Evolutionary conservation across 2,888 invertebrate genomes (phyloP), one percentile per base, ranked within the genome.

Genomic region (Monochamus alternatus): DNA sequence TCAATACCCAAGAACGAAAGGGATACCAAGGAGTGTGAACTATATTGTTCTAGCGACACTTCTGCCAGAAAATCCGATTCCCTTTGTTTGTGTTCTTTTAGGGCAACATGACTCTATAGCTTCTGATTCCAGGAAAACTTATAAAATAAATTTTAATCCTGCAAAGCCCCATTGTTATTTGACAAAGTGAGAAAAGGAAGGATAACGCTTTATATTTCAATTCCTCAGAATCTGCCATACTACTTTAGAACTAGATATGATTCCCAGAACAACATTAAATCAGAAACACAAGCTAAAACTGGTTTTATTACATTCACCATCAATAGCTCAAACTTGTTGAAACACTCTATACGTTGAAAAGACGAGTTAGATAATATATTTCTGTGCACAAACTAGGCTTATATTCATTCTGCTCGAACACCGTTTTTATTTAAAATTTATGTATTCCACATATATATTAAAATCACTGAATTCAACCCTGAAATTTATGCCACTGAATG

Each of bases 41-140:
- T 31, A 31, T 60, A 60, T 60, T 60, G 30, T 60, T 14, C 60
- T 31, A 60, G 31, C 60, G 60, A 60, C 60, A 60, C 55, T 55
- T 55, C 22, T 14, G 55, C 55, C n/a, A n/a, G 60, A 60, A 60
- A 60, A 60, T 60, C 60, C 12, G 32, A 60, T 60, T 60, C n/a
- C 60, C 30, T 60, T 60, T 60, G 60, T 60, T 60, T 60, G 60
- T 38, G 14, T 60, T 60, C 60, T 60, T 60, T 60, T 9, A 10
- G 38, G 60, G 60, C 60, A 31, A 52, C 14, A 55, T 51, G n/a
- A n/a, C 59, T 59, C 12, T 30, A 31, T 9, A n/a, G 22, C 31
- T 12, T 31, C 38, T 31, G 60, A 60, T 32, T 60, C 38, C 10
- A 55, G 9, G 32, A 60, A 60, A 60, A 32, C 60, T 38, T 38